Evolutionary conservation across 2,888 invertebrate species (phyloP), one percentile per base, ranked within the genome.

Genomic region (Limnephilus rhombicus): DNA sequence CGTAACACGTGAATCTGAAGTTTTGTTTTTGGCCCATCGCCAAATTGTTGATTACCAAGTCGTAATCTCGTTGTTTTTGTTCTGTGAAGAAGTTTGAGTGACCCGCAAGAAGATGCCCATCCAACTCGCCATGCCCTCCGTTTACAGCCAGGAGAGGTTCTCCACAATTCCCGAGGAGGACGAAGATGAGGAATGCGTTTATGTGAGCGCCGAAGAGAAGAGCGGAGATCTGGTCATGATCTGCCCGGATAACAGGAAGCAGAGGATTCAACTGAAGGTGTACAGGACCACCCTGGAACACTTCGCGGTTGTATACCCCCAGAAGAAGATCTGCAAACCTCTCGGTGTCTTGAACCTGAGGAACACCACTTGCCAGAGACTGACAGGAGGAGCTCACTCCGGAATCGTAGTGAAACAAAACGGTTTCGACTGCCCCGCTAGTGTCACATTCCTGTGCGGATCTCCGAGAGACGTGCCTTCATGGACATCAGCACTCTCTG

Each of bases 251-350:
- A 97, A 96, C 94, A 96, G 96, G 94, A 95, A 96, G 34, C 97
- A 97, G 94, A 96, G 96, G 93, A 97, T 97, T 5, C 96, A 97
- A 94, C 97, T 97, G 93, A 97, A 97, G 94, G 97, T 97, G 31
- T 97, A 97, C 94, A 95, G 96, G 93, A 97, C 97, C 11, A 96
- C 97, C 86, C 95, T 97, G 94, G 97, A 97, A 94, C 97, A 97
- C 94, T 97, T 97, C 94, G 97, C 97, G 2, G 97, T 97, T 7
- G 96, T 97, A 49, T 97, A 97, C 93, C 97, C 97, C 12, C 96
- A 97, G 94, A 97, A 97, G 95, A 96, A 97, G 94, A 95, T 97
- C n/a, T 96, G 97, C 93, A 96, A 97, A 93, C 96, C 97, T 0
- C 95, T 97, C 41, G 97, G 97, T 0, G 97, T 97, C 2, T 95